These are phyloP conservation scores for Neelides folsomi DNA, from an alignment of 2,888 invertebrate species.

Conservation along the genomic window DNA sequence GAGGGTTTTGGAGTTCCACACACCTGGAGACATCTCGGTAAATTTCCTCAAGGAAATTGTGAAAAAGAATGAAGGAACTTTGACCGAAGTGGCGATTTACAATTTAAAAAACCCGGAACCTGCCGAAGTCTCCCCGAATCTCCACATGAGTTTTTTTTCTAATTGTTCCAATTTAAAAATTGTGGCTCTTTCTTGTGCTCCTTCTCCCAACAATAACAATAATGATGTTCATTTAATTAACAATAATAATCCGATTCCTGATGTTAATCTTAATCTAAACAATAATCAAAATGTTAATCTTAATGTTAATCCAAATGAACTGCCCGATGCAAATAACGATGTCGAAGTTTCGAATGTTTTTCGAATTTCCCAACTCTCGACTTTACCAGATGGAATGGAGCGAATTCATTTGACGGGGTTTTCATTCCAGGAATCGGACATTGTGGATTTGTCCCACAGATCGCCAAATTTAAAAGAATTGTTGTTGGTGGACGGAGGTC, in stretches of 20 bases:
- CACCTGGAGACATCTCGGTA: slow-evolving; percentile 21
- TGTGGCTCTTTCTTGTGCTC: slow-evolving; percentile 16
- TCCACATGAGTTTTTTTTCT: slow-evolving; percentile 17
- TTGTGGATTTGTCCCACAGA: slow-evolving; percentile 13
- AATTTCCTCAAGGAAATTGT: slow-evolving; percentile 12
- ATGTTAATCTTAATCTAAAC: neutral
- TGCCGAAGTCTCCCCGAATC: neutral
- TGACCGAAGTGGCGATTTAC: slow-evolving; percentile 21
- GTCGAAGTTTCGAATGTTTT: slow-evolving; percentile 5
- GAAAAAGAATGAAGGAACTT: slow-evolving; percentile 9
- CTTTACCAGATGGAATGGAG: slow-evolving; percentile 16
- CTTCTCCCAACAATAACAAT: slow-evolving; percentile 7
- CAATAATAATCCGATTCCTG: slow-evolving; percentile 3
- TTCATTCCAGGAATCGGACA: slow-evolving; percentile 15
- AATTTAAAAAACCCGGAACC: slow-evolving; percentile 11
- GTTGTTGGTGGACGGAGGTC: slow-evolving; percentile 21
- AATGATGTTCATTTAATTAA: slow-evolving; percentile 9
- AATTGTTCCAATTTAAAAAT: slow-evolving; percentile 16
- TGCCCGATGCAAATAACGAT: slow-evolving; percentile 4
- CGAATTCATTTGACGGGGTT: slow-evolving; percentile 21
- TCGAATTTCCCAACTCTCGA: slow-evolving; percentile 2
- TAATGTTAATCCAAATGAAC: too few relatives aligned
- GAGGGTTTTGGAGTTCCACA: slow-evolving; percentile 23
- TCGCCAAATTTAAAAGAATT: slow-evolving; percentile 19
- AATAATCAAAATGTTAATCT: too few relatives aligned